These are phyloP conservation scores for Hirtodrosophila confusa DNA, from an alignment of 2,888 invertebrate genomes.

Conservation along the genomic window DNA sequence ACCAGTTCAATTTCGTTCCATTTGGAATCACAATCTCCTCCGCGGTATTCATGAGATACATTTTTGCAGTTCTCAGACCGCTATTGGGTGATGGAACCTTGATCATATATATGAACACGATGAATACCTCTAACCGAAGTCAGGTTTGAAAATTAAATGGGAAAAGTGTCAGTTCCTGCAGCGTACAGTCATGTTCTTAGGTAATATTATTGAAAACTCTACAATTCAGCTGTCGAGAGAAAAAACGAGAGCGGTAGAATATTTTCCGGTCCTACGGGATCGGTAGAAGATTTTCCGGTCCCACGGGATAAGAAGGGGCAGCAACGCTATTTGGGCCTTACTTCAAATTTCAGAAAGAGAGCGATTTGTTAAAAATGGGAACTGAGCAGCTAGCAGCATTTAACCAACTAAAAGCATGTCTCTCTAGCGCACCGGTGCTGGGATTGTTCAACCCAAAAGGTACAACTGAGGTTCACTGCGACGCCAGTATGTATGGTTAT, in stretches of 20 bases:
- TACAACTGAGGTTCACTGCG: constrained; percentile 1
- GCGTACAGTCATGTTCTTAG: no score
- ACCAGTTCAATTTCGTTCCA: background rate
- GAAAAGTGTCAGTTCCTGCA: no score
- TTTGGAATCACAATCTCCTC: constrained; percentile 5
- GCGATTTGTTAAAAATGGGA: background rate
- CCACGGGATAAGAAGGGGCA: no score
- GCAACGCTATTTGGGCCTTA: no score
- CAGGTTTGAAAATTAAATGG: no score
- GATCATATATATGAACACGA: no score
- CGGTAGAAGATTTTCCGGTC: constrained; percentile 3
- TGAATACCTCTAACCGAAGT: no score
- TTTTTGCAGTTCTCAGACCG: constrained; percentile 6
- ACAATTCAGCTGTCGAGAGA: background rate
- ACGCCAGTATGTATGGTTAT: constrained; percentile 2
- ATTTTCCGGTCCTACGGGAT: background rate
- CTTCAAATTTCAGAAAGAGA: background rate
- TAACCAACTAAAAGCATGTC: no score
- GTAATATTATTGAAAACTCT: no score
- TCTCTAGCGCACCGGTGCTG: background rate
- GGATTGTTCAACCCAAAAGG: background rate
- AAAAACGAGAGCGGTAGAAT: background rate
- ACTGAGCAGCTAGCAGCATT: no score
- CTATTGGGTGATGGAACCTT: background rate
- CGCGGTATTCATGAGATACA: constrained; percentile 8